Conservation (phyloP, 1,140 invertebrate species). For the Paraescarpia echinospica region DNA sequence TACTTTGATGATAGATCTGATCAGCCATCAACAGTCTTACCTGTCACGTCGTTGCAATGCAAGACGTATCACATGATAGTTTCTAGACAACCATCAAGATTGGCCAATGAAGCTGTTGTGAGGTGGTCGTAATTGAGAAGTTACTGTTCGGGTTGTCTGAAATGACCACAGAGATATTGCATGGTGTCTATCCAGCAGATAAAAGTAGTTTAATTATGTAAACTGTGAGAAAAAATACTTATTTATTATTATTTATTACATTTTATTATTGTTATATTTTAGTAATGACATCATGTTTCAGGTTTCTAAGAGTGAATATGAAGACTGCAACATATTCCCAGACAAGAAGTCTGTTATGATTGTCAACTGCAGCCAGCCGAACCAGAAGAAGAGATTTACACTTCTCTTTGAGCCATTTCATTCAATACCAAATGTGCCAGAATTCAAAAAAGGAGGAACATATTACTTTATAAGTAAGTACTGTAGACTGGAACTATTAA, state of each 20-base stretch:
- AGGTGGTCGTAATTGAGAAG: background rate
- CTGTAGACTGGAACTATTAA: background rate
- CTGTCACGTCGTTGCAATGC: background rate
- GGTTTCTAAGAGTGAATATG: constrained; percentile 29
- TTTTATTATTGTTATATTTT: background rate
- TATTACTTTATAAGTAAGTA: constrained; percentile 31
- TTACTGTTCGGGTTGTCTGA: background rate
- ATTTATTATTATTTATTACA: background rate
- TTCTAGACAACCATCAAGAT: background rate
- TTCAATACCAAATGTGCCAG: constrained; percentile 31
- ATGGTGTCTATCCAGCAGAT: background rate
- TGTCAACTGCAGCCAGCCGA: constrained; percentile 25
- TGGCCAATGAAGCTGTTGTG: background rate
- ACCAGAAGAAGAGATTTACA: constrained; percentile 22
- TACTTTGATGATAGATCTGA: background rate
- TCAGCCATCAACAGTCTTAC: background rate
- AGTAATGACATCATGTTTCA: background rate
- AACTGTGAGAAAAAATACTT: background rate
- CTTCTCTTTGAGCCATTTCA: constrained; percentile 25
- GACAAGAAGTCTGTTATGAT: constrained; percentile 21
- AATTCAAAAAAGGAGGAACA: constrained; percentile 26
- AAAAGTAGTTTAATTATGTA: background rate
- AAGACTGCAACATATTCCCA: constrained; percentile 22
- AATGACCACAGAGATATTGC: background rate
- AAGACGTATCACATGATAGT: background rate